Percentiles rank a stretch among this genome's conserved stretches.
phyloP scores from a whole-genome alignment of 2,797 vertebrate genomes.

The Etheostoma perlongum region DNA sequence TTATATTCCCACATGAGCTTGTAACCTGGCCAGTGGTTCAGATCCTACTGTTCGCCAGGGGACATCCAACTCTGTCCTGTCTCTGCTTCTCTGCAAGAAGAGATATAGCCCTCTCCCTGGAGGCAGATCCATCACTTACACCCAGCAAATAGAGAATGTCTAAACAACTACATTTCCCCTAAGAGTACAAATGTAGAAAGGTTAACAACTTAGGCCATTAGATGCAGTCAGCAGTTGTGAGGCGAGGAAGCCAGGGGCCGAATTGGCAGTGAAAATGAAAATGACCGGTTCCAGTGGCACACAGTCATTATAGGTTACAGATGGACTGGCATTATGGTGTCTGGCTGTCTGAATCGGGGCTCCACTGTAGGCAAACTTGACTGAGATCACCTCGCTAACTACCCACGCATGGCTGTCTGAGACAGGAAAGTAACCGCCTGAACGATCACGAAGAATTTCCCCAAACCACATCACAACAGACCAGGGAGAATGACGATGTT shows the following conservation, averaged over 20 bases:
- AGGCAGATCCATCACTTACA: constrained; percentile 82
- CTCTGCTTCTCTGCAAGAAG: constrained; percentile 69
- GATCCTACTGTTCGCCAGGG: constrained; percentile 59
- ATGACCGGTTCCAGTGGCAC: constrained; percentile 81
- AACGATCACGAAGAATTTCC: constrained; percentile 81
- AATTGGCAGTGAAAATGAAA: constrained; percentile 78
- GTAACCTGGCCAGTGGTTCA: constrained; percentile 74
- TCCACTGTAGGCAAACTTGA: constrained; percentile 77
- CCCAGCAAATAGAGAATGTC: constrained; percentile 78
- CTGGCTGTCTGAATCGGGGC: constrained; percentile 80
- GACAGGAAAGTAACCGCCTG: constrained; percentile 78
- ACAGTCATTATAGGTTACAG: constrained; percentile 81
- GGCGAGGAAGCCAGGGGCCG: constrained; percentile 64
- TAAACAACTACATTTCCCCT: constrained; percentile 81
- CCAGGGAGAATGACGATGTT: constrained; percentile 61
- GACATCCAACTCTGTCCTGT: constrained; percentile 67
- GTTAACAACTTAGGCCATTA: constrained; percentile 73
- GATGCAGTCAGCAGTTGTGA: constrained; percentile 75
- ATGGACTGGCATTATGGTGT: constrained; percentile 84
- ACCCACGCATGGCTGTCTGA: constrained; percentile 75
- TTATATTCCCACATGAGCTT: constrained; percentile 73
- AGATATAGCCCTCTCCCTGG: constrained; percentile 70
- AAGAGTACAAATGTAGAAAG: constrained; percentile 76
- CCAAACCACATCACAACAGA: constrained; percentile 78
- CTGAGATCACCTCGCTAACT: constrained; percentile 82